These are phyloP conservation scores for Ispidina lecontei DNA, from an alignment of 2,797 vertebrate genomes.

Conservation along the genomic window DNA sequence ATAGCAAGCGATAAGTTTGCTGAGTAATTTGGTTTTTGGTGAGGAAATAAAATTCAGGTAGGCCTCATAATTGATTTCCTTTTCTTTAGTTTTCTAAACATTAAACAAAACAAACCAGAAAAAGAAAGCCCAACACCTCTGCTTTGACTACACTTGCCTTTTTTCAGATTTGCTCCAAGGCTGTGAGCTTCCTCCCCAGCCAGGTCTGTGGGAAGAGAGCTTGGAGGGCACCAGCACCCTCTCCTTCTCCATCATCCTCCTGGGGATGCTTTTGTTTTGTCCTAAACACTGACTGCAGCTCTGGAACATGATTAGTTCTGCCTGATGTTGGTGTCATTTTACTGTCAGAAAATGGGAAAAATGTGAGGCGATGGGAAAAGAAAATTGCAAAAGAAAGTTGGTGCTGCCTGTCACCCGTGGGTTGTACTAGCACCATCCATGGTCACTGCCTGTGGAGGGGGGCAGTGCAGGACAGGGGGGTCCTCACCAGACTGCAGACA, in stretches of 20 bases:
- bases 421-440: fast-evolving
- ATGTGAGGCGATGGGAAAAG: background rate
- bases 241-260: background rate
- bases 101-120: slow-evolving; percentile 80
- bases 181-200: background rate
- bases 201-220: background rate
- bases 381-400: background rate
- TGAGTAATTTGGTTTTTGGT: slow-evolving; percentile 99
- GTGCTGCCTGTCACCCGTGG: background rate
- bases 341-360: background rate
- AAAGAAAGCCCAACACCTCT: slow-evolving; percentile 62
- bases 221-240: background rate
- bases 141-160: slow-evolving; percentile 82
- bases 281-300: background rate
- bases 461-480: background rate
- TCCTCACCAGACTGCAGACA: background rate
- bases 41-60: slow-evolving; percentile 99
- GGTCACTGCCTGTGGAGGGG: background rate
- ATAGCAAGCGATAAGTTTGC: slow-evolving; percentile 99
- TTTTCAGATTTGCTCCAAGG: background rate
- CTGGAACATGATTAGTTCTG: background rate
- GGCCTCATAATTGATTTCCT: slow-evolving; percentile 98
- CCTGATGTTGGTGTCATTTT: background rate
- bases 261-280: background rate
- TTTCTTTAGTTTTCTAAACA: slow-evolving; percentile 89